A percentile compares a stretch with the other conserved stretches of the same genome.
Conservation (phyloP, 2,888 invertebrate species). For the Sipha maydis region DNA sequence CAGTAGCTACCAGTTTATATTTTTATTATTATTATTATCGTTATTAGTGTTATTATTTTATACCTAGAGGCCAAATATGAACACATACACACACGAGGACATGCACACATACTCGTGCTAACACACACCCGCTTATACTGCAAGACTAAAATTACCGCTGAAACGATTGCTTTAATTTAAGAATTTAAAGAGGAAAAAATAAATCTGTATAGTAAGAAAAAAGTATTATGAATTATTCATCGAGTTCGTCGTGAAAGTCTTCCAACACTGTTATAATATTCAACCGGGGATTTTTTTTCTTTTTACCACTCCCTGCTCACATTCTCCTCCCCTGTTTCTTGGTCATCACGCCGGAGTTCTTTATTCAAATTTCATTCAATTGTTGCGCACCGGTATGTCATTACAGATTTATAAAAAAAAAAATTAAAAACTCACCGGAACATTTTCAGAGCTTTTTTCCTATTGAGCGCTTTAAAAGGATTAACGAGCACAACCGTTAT, state of each 20-base stretch:
- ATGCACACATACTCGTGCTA: too few species aligned
- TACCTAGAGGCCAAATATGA: slow-evolving; percentile 12
- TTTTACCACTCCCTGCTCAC: not conserved
- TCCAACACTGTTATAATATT: slow-evolving; percentile 34
- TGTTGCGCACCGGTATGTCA: slow-evolving; percentile 45
- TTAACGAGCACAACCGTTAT: slow-evolving; percentile 49
- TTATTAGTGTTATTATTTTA: slow-evolving; percentile 49
- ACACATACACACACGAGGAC: not conserved
- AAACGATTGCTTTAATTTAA: slow-evolving; percentile 50
- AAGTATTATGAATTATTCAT: slow-evolving; percentile 56
- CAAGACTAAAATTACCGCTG: slow-evolving; percentile 29
- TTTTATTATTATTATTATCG: slow-evolving; percentile 1
- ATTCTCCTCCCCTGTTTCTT: not conserved
- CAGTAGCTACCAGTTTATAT: slow-evolving; percentile 37
- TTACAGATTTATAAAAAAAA: slow-evolving; percentile 38
- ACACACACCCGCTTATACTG: not conserved
- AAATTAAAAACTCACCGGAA: slow-evolving; percentile 38
- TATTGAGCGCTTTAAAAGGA: slow-evolving; percentile 45
- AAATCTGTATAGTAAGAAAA: slow-evolving; percentile 6
- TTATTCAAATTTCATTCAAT: slow-evolving; percentile 52
- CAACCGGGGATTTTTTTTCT: slow-evolving; percentile 28
- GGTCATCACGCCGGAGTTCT: slow-evolving; percentile 9
- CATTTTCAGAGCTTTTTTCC: slow-evolving; percentile 42
- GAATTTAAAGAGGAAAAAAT: slow-evolving; percentile 26
- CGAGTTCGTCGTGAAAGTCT: slow-evolving; percentile 45